Percentiles rank a stretch among this genome's conserved stretches.
These are phyloP conservation scores for Bovichtus variegatus DNA, from an alignment of 2,797 vertebrate species.

Conservation along the genomic window DNA sequence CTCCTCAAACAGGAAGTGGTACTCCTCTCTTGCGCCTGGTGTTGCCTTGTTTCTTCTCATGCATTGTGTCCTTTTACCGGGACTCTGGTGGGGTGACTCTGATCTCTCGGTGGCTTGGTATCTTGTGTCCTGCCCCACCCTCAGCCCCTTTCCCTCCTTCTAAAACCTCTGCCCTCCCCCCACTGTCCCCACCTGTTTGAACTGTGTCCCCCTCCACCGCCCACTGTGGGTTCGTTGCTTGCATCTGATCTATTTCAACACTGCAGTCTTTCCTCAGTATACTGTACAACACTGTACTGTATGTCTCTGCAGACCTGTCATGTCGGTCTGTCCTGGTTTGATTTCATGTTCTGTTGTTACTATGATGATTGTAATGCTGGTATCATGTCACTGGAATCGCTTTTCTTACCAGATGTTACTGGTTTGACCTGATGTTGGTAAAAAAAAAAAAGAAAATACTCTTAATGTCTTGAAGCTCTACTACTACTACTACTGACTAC, in stretches of 20 bases:
- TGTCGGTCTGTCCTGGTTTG: slow-evolving; percentile 85
- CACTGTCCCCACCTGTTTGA: slow-evolving; percentile 74
- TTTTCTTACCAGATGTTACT: slow-evolving; percentile 4
- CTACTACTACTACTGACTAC: too few relatives aligned
- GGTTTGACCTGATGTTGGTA: slow-evolving; percentile 23
- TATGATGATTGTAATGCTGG: slow-evolving; percentile 51
- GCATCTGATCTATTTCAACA: slow-evolving; percentile 82
- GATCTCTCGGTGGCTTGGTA: slow-evolving; percentile 73
- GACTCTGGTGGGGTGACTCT: slow-evolving; percentile 74
- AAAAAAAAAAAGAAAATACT: neutral
- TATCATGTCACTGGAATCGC: slow-evolving; percentile 29
- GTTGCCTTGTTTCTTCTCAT: slow-evolving; percentile 82
- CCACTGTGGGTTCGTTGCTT: slow-evolving; percentile 88
- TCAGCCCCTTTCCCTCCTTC: slow-evolving; percentile 20
- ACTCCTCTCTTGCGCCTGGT: slow-evolving; percentile 67
- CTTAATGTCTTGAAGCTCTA: slow-evolving; percentile 2
- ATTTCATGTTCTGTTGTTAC: slow-evolving; percentile 75
- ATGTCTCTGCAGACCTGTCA: slow-evolving; percentile 84
- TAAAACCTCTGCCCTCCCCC: slow-evolving; percentile 16
- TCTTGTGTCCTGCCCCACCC: slow-evolving; percentile 56
- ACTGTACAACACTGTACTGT: slow-evolving; percentile 74
- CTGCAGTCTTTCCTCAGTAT: slow-evolving; percentile 75
- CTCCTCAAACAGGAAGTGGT: slow-evolving; percentile 77
- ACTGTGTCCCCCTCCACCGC: slow-evolving; percentile 67
- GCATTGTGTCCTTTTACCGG: slow-evolving; percentile 75